These are phyloP conservation scores for Cynodonichthys magdalenae DNA, from an alignment of 2,797 vertebrate species.

Conservation along the genomic window DNA sequence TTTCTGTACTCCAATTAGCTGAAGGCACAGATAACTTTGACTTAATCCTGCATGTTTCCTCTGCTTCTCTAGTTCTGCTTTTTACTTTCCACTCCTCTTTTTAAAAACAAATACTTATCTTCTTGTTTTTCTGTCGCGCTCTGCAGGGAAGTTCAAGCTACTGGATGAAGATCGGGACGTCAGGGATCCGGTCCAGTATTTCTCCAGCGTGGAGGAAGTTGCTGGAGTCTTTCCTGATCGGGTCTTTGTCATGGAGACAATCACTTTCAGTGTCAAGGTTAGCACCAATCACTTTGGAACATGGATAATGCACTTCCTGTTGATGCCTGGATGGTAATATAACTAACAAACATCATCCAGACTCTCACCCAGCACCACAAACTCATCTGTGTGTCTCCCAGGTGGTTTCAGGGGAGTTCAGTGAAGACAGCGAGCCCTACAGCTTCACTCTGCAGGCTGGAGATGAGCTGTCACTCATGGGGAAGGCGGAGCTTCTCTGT, in stretches of 20 bases:
- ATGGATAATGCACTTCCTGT: not conserved
- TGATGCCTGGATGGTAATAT: not conserved
- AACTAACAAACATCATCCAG: not conserved
- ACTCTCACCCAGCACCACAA: not conserved
- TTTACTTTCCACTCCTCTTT: not conserved
- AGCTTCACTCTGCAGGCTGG: constrained; percentile 97
- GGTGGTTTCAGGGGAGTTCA: constrained; percentile 98
- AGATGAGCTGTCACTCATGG: constrained; percentile 97
- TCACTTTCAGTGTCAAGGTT: constrained; percentile 97
- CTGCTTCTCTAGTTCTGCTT: not conserved
- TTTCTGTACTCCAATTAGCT: constrained; percentile 2
- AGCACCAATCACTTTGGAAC: not conserved
- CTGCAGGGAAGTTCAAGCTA: constrained; percentile 94
- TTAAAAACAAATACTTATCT: not conserved
- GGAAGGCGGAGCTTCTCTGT: constrained; percentile 96
- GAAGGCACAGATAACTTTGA: constrained; percentile 9
- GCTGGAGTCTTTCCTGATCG: constrained; percentile 94
- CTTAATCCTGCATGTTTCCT: not conserved
- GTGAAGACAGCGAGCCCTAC: constrained; percentile 97
- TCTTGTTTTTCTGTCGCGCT: constrained; percentile 48
- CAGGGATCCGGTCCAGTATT: constrained; percentile 93
- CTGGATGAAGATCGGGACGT: constrained; percentile 96
- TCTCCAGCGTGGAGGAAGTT: constrained; percentile 97
- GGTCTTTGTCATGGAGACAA: constrained; percentile 96
- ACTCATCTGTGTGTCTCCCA: constrained; percentile 56